A percentile compares a stretch with the other conserved stretches of the same genome.
These are phyloP conservation scores for Caloenas nicobarica DNA, from an alignment of 2,113 vertebrate genomes.

Conservation along the genomic window DNA sequence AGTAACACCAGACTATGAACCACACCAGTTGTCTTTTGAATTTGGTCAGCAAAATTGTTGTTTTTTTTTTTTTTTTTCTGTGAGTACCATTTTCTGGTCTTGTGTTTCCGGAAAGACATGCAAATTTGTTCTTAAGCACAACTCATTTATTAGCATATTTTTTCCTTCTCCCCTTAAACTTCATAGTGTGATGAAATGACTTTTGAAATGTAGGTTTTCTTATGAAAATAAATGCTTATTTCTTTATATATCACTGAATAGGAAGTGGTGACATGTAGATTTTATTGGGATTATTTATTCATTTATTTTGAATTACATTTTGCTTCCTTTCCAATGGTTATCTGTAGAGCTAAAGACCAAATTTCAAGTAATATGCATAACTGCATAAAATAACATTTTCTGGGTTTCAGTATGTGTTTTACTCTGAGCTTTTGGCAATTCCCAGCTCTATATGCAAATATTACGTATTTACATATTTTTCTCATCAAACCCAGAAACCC, in stretches of 20 bases:
- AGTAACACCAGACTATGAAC: not conserved
- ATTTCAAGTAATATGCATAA: not conserved
- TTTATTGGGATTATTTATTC: not conserved
- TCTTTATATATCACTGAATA: not conserved
- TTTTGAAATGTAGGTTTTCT: not conserved
- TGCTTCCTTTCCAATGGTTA: not conserved
- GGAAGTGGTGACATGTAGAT: not conserved
- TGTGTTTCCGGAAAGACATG: not conserved
- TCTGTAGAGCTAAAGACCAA: not conserved
- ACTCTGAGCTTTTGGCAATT: not conserved
- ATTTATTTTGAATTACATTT: not conserved
- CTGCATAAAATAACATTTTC: not conserved
- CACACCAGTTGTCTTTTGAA: not conserved
- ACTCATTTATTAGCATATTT: not conserved
- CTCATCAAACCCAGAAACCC: not conserved
- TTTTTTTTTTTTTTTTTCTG: not conserved
- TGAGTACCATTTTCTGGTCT: not conserved
- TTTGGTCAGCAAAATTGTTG: not conserved
- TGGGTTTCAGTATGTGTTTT: not conserved
- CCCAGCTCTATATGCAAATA: not conserved
- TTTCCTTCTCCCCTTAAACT: not conserved
- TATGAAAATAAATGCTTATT: not conserved
- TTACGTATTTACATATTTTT: not conserved
- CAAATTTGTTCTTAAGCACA: not conserved
- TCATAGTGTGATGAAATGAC: not conserved